Percentiles rank a stretch among this genome's conserved stretches.
phyloP scores from a whole-genome alignment of 2,113 vertebrate species.

The Neodontobutis hainanensis region DNA sequence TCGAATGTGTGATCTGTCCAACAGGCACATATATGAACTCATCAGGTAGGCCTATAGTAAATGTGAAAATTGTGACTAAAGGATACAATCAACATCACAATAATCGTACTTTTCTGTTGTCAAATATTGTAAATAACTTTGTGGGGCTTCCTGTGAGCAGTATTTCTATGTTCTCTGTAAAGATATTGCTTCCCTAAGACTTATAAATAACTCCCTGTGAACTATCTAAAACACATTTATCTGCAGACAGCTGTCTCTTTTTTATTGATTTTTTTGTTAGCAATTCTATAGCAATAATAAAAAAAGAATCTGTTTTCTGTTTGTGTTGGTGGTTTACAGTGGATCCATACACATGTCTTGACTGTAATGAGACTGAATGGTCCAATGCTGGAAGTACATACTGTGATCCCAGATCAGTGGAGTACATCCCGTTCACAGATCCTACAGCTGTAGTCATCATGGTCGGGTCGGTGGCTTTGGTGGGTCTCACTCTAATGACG shows the following conservation, averaged over 20 bases:
- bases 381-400: conserved; percentile 69
- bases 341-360: conserved; percentile 76
- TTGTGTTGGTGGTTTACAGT: conserved; percentile 44
- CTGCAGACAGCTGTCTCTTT: no score
- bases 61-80: no score
- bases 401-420: conserved; percentile 73
- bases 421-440: conserved; percentile 77
- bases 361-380: conserved; percentile 81
- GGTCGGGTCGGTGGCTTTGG: conserved; percentile 31
- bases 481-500: conserved; percentile 62
- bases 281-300: no score
- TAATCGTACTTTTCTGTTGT: no score
- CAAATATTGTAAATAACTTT: no score
- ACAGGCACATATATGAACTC: conserved; percentile 79
- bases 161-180: no score
- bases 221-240: no score
- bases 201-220: no score
- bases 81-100: no score
- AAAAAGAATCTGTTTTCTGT: background rate
- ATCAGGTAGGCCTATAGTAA: conserved; percentile 67
- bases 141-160: no score
- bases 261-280: no score
- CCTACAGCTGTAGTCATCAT: conserved; percentile 71
- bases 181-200: no score
- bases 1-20: conserved; percentile 76